These are phyloP conservation scores for Epizoanthus ramosus DNA, from an alignment of 92 coral and sea anemone species.

Conservation along the genomic window DNA sequence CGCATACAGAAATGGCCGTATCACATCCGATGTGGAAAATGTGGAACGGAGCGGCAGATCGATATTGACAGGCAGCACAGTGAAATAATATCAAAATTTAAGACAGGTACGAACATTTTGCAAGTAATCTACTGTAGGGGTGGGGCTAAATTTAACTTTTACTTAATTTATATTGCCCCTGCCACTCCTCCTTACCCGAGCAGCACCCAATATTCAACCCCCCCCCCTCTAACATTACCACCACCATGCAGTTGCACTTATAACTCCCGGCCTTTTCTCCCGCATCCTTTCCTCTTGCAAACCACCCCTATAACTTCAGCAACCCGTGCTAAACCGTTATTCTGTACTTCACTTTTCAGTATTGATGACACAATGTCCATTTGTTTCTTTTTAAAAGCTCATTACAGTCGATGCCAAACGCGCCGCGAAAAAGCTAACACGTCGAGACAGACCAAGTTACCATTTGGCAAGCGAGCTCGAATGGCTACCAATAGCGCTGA, in stretches of 20 bases:
- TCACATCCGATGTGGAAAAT: constrained; percentile 37
- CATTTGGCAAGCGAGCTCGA: constrained; percentile 8
- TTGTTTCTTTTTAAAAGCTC: constrained; percentile 9
- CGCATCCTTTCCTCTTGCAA: not conserved
- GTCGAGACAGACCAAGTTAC: constrained; percentile 5
- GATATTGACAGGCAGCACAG: constrained; percentile 24
- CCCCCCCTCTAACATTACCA: not conserved
- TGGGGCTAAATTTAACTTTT: too few relatives aligned
- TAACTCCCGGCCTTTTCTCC: not conserved
- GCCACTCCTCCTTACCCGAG: constrained; percentile 5
- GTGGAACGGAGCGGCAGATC: constrained; percentile 30
- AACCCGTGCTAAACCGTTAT: constrained; percentile 4
- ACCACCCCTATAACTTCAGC: constrained; percentile 16
- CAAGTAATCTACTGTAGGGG: too few relatives aligned
- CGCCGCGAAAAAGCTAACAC: not conserved
- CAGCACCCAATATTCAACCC: constrained; percentile 7
- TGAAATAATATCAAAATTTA: constrained; percentile 10
- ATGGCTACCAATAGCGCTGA: constrained; percentile 7
- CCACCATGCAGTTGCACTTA: not conserved
- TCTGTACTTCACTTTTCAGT: not conserved
- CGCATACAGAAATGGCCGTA: constrained; percentile 35
- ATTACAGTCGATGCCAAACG: constrained; percentile 18
- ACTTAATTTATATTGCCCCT: too few relatives aligned
- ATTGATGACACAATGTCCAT: constrained; percentile 1
- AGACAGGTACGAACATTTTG: not conserved